Evolutionary conservation across 2,113 vertebrate genomes (phyloP).

Genomic region (Mesitornis unicolor): DNA sequence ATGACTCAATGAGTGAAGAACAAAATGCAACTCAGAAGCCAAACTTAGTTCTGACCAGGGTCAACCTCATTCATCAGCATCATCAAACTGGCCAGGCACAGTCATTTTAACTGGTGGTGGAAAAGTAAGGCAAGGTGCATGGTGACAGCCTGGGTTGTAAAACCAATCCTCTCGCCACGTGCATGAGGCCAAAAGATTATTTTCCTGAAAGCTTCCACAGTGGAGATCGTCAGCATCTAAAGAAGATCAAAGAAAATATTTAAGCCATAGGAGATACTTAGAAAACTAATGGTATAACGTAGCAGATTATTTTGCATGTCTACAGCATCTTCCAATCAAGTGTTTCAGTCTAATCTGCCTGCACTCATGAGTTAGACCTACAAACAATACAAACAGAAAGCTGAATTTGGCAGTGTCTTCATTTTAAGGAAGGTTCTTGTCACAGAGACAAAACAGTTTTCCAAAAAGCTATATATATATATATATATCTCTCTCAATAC

Average conservation of each 20-base stretch:
- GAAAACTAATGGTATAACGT: neutral
- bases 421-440: neutral
- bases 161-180: constrained; percentile 63
- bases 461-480: no score
- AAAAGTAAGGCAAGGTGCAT: constrained; percentile 59
- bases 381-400: neutral
- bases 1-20: neutral
- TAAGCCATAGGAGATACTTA: neutral
- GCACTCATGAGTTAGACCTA: neutral
- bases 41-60: constrained; percentile 2
- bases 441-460: neutral
- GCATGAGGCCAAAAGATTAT: constrained; percentile 49
- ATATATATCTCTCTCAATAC: no score
- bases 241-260: constrained; percentile 42
- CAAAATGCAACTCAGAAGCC: neutral
- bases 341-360: neutral
- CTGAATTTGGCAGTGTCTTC: neutral
- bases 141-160: constrained; percentile 70
- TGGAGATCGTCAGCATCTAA: constrained; percentile 71
- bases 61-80: constrained; percentile 72
- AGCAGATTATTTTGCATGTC: neutral
- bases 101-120: constrained; percentile 47
- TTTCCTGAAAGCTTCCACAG: constrained; percentile 67
- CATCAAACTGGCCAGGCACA: constrained; percentile 77
- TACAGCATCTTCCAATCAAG: neutral